Conservation (phyloP, 2,113 vertebrate genomes). For the Herpetotheres cachinnans region DNA sequence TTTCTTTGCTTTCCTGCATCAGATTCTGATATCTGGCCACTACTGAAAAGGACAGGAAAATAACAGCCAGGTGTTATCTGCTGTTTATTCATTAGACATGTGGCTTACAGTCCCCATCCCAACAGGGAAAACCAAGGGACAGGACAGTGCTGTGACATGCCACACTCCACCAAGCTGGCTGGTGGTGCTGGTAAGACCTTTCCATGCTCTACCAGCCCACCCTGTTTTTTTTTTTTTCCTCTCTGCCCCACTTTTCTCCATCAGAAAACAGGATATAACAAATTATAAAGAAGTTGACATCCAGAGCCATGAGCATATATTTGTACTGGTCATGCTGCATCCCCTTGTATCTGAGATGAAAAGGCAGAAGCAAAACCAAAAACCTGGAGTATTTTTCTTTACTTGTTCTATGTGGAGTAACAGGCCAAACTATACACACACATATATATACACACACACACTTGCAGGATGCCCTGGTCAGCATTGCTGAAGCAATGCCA, state of each 20-base stretch:
- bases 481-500: neutral
- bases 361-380: neutral
- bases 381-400: neutral
- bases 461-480: neutral
- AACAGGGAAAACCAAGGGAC: neutral
- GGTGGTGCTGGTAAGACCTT: neutral
- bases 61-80: neutral
- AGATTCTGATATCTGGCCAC: neutral
- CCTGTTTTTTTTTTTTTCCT: neutral
- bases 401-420: neutral
- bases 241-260: neutral
- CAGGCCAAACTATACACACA: neutral
- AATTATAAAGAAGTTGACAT: neutral
- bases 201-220: neutral
- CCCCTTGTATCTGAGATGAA: neutral
- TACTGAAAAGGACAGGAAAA: neutral
- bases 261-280: neutral
- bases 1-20: neutral
- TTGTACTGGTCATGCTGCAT: neutral
- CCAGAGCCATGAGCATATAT: fast-evolving
- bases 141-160: neutral
- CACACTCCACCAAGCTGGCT: neutral
- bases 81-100: neutral
- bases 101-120: neutral
- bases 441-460: too few species aligned